These are phyloP conservation scores for Podarcis lilfordi DNA, from an alignment of 2,797 vertebrate genomes.

Conservation along the genomic window DNA sequence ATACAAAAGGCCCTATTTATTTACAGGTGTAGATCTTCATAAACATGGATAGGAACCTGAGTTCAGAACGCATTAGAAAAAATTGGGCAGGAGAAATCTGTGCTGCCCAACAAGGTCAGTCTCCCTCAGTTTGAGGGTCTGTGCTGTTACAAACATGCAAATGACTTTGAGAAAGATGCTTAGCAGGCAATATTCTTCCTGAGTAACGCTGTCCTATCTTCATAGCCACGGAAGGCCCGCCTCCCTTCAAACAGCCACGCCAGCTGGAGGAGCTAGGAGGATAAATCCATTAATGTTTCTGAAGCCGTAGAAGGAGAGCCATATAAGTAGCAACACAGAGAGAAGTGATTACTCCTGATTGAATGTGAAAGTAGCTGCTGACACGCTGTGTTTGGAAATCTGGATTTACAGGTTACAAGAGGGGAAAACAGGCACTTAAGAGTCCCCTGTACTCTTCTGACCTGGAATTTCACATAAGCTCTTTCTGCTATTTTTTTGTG, in stretches of 20 bases:
- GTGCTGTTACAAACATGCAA: background rate
- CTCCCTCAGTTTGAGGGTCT: background rate
- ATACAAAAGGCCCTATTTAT: background rate
- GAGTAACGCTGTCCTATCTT: background rate
- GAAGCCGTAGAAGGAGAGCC: background rate
- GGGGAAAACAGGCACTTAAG: slow-evolving; percentile 25
- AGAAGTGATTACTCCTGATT: slow-evolving; percentile 34
- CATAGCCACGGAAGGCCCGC: background rate
- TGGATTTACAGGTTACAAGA: slow-evolving; percentile 36
- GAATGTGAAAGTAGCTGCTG: slow-evolving; percentile 16
- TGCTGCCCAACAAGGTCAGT: background rate
- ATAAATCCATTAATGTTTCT: slow-evolving; percentile 22
- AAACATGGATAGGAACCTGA: background rate
- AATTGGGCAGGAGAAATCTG: background rate
- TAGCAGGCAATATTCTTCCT: background rate
- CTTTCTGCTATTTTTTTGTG: accelerated
- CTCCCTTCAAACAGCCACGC: background rate
- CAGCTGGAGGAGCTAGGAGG: background rate
- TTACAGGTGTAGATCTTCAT: background rate
- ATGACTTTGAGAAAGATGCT: background rate
- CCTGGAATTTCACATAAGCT: background rate
- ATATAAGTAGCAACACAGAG: slow-evolving; percentile 24
- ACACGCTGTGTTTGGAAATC: background rate
- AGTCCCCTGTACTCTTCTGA: background rate
- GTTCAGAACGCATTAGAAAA: background rate